These are phyloP conservation scores for Gobiocypris rarus DNA, from an alignment of 2,113 vertebrate genomes.

Conservation along the genomic window DNA sequence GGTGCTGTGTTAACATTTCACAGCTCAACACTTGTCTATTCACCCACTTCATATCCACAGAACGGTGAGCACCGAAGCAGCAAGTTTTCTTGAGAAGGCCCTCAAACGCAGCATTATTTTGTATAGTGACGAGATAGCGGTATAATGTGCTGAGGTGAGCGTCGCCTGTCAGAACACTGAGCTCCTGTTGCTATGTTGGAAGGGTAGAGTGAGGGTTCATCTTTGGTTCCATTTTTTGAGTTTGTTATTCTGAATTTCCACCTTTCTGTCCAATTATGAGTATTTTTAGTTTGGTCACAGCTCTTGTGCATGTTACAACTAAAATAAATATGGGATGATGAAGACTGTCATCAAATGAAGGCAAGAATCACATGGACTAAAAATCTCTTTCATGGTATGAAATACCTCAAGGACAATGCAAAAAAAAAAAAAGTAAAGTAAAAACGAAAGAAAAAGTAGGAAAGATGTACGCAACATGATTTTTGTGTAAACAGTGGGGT, in stretches of 20 bases:
- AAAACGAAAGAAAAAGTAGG: conserved; percentile 37
- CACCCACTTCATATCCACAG: conserved; percentile 29
- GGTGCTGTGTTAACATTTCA: conserved; percentile 34
- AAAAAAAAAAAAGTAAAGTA: conserved; percentile 29
- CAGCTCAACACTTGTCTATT: conserved; percentile 39
- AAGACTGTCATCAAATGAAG: conserved; percentile 6
- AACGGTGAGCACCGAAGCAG: not conserved
- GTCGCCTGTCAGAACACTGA: not conserved
- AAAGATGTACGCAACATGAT: conserved; percentile 60
- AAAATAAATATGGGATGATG: conserved; percentile 15
- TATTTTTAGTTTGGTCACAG: conserved; percentile 24
- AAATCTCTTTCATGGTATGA: not conserved
- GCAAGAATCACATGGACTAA: conserved; percentile 15
- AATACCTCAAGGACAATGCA: conserved; percentile 12
- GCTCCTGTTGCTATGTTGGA: not conserved
- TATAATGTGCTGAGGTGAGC: not conserved
- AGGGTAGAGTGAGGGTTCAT: not conserved
- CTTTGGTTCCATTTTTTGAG: not conserved
- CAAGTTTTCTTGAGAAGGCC: conserved; percentile 5
- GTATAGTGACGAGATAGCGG: not conserved
- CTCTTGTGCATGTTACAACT: not conserved
- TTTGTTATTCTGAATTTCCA: conserved; percentile 10
- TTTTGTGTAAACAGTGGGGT: conserved; percentile 71
- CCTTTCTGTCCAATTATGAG: not conserved
- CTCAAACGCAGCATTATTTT: not conserved